Percentiles rank a stretch among this genome's conserved stretches.
Evolutionary conservation across 2,797 vertebrate genomes (phyloP).

Genomic region (Liparis tanakae): DNA sequence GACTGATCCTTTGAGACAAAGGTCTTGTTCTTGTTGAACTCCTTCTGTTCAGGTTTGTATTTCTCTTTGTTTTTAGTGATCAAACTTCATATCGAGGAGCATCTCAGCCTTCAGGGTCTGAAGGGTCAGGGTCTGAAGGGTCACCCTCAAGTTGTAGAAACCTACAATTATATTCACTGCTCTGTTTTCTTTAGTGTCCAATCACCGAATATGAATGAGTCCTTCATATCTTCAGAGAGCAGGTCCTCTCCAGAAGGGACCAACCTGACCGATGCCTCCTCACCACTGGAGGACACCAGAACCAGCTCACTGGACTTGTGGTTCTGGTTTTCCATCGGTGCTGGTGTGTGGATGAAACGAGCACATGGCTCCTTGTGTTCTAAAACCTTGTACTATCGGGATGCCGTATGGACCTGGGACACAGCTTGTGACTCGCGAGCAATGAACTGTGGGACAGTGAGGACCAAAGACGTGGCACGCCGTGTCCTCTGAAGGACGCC

Average conservation of each 20-base stretch:
- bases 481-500: too few relatives aligned
- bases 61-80: background rate
- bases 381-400: background rate
- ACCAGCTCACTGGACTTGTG: background rate
- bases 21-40: background rate
- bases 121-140: too few relatives aligned
- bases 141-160: background rate
- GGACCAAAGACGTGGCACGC: background rate
- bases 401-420: background rate
- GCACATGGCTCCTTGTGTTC: background rate
- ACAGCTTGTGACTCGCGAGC: background rate
- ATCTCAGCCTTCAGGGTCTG: background rate
- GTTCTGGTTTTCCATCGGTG: background rate
- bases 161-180: background rate
- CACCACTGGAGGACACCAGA: background rate
- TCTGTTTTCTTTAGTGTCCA: too few relatives aligned
- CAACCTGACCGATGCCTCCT: too few relatives aligned
- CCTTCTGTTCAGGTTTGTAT: background rate
- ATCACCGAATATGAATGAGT: background rate
- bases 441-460: constrained; percentile 2
- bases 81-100: background rate
- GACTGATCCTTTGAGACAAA: background rate
- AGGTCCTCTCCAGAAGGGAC: background rate
- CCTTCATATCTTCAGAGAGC: background rate
- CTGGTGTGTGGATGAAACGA: background rate